Base-by-base conservation (phyloP, 2,113 vertebrate genomes). In the Ochotona princeps region DNA sequence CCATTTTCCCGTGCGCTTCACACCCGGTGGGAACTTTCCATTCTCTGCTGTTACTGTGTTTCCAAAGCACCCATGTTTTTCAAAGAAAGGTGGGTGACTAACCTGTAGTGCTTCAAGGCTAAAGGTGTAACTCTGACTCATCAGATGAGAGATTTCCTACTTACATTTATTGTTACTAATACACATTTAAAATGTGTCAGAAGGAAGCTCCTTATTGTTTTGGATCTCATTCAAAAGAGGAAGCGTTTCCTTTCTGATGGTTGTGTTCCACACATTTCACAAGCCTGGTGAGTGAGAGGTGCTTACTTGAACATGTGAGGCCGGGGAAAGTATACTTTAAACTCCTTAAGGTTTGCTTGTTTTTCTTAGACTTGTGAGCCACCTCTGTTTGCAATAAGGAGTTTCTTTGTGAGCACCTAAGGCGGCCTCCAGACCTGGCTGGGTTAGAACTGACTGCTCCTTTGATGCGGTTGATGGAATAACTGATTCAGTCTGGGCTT, bases 201-300 rank as follows among this genome's bases (percentile, higher is more conserved):
- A 73, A 92, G 95, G 95, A 97, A 96, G 60, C 91, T 75, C 61
- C 78, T 96, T 96, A 92, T 61, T 76, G 49, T 88, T 70, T 76
- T 97, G 95, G 96, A 90, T 90, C 66, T 18, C 47, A 70, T 90
- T 94, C 94, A 89, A 86, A 76, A 85, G 75, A 90, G 95, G 92
- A 97, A 96, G 79, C 75, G 44, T 79, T 96, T 93, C 93, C 85
- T 75, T 94, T 92, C 83, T 87, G 84, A 96, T 97, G 81, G 72
- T 90, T 96, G 90, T 76, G 78, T 88, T 85, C 82, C 38, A 47
- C 21, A 30, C 25, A 47, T 83, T 92, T 94, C 74, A 69, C 4
- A n/a, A 20, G 60, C n/a, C 88, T 23, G n/a, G 30, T 73, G 70
- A 65, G 75, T 30, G 25, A 83, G 75, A 61, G 72, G 38, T n/a